Evolutionary conservation across 2,888 invertebrate species (phyloP).

Genomic region (Willowsia nigromaculata): DNA sequence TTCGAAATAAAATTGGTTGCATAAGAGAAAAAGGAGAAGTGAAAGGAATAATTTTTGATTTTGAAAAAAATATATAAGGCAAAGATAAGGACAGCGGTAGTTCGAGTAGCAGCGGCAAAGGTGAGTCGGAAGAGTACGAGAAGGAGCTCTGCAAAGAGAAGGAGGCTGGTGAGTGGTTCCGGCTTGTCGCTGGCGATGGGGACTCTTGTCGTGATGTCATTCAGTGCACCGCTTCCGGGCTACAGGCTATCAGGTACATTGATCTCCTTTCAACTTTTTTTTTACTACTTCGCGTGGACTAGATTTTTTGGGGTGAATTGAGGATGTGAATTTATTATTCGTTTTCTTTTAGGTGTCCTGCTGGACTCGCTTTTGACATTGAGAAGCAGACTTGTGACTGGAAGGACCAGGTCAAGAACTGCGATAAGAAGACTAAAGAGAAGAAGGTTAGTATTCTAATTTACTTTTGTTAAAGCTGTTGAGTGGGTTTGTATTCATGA

Average conservation of each 20-base stretch:
- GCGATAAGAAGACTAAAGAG: constrained; percentile 80
- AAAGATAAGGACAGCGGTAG: constrained; percentile 24
- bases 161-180: constrained; percentile 97
- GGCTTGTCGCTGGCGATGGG: constrained; percentile 92
- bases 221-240: constrained; percentile 94
- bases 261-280: not conserved
- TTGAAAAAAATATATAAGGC: not conserved
- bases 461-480: too few relatives aligned
- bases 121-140: constrained; percentile 94
- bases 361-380: constrained; percentile 94
- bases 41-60: not conserved
- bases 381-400: constrained; percentile 97
- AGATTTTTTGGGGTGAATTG: not conserved
- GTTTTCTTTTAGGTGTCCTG: constrained; percentile 85
- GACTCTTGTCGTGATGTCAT: constrained; percentile 97
- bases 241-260: constrained; percentile 77
- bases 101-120: constrained; percentile 13
- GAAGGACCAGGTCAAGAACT: constrained; percentile 96
- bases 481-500: not conserved
- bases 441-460: constrained; percentile 66
- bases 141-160: constrained; percentile 95
- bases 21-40: constrained; percentile 36
- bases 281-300: not conserved
- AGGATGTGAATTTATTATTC: not conserved
- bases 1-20: not conserved